Base-by-base conservation (phyloP, 1,140 invertebrate species). In the Drosophila teissieri region DNA sequence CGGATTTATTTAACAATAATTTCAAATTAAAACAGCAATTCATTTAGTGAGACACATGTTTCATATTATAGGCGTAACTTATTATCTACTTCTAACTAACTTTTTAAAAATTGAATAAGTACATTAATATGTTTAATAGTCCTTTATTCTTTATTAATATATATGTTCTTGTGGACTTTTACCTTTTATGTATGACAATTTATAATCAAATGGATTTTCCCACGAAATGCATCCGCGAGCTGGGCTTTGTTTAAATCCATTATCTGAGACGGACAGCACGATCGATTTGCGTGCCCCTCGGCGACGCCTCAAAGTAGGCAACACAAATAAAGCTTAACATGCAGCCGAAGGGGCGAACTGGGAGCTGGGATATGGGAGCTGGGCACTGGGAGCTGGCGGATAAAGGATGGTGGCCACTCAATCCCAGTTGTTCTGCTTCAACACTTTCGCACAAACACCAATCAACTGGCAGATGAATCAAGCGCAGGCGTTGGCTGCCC, bases 401-500 rank as follows among this genome's bases (percentile, higher is more conserved):
- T 70, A 54, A 70, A 49, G 67, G 64, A 69, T 70, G 64, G 65
- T 44, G 52, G 65, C 64, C 44, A 70, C 67, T 57, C 67, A 68
- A 70, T 70, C 67, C 67, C 67, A 70, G 72, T 75, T 75, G 73
- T 77, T 77, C 63, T 60, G 74, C 74, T 55, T 69, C 73, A 76
- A 78, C 75, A 77, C 75, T 76, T 76, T 61, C 75, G 67, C 74
- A 78, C 74, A 78, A 78, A 70, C 55, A 75, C 51, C 83, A 86
- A 76, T 69, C 75, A 83, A 74, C 74, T 78, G 69, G 64, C 64
- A 76, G 63, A 73, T 68, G 76, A 80, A 80, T 79, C 72, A 78
- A 77, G 62, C 74, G 79, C 83, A 75, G 70, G 79, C 78, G 83
- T 88, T 84, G 54, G 74, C 68, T 62, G 52, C 70, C 77, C 58